Percentiles rank a stretch among this genome's conserved stretches.
Conservation (phyloP, 2,797 vertebrate genomes). For the Phataginus tricuspis region DNA sequence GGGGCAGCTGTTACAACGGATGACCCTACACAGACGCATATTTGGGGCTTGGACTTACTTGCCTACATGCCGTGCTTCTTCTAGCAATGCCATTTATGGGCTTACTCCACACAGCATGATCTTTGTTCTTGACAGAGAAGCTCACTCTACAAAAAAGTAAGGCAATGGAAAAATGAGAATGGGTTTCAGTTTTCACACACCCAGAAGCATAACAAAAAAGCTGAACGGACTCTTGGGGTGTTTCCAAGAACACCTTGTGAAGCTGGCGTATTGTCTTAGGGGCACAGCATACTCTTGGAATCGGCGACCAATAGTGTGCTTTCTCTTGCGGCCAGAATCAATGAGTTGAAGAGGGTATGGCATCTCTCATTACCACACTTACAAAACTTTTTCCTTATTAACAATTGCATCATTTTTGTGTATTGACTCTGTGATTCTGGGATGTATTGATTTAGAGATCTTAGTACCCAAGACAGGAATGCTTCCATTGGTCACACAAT, state of each 20-base stretch:
- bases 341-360: background rate
- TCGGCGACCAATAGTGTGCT: background rate
- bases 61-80: background rate
- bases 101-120: background rate
- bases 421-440: background rate
- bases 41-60: background rate
- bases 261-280: background rate
- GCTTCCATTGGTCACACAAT: background rate
- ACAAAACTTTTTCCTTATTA: background rate
- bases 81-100: background rate
- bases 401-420: background rate
- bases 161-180: background rate
- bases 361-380: background rate
- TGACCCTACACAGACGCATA: background rate
- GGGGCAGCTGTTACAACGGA: background rate
- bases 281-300: background rate
- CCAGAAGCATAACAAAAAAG: background rate
- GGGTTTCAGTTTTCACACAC: background rate
- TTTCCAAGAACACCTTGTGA: background rate
- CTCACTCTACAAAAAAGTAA: background rate
- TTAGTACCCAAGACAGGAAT: background rate
- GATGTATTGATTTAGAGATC: background rate
- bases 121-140: background rate
- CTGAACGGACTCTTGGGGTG: background rate
- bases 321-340: background rate